Evolutionary conservation across 2,888 invertebrate species (phyloP).

Genomic region (Cryptocheilus praepositus): DNA sequence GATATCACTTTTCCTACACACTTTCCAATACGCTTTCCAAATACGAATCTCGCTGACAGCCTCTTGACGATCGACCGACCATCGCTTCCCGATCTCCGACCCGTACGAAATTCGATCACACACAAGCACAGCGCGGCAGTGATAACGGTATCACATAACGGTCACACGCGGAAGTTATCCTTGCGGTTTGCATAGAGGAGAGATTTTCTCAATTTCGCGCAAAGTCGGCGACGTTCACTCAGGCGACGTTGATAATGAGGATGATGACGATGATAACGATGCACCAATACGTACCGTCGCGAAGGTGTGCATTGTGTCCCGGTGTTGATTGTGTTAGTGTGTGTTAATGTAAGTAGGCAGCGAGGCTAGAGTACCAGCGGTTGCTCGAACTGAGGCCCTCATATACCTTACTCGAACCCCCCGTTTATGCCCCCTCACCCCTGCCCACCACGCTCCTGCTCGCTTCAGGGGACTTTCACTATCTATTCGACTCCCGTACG

Average conservation of each 20-base stretch:
- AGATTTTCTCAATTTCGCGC: background rate
- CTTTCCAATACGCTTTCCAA: no score
- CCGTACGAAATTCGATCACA: no score
- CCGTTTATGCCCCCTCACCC: conserved; percentile 59
- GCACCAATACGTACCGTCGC: conserved; percentile 69
- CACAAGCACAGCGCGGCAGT: no score
- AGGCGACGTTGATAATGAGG: background rate
- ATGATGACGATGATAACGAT: conserved; percentile 28
- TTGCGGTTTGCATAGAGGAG: background rate
- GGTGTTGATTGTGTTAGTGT: conserved; percentile 53
- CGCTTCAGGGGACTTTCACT: conserved; percentile 70
- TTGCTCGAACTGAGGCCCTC: conserved; percentile 72
- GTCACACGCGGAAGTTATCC: conserved; percentile 8
- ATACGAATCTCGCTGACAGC: no score
- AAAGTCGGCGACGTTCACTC: conserved; percentile 27
- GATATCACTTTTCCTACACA: no score
- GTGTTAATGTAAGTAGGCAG: conserved; percentile 67
- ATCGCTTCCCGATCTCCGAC: no score
- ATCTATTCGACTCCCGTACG: conserved; percentile 67
- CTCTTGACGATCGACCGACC: no score
- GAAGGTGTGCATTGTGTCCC: conserved; percentile 66
- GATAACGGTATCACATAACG: background rate
- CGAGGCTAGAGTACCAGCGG: conserved; percentile 72
- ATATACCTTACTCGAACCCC: conserved; percentile 72
- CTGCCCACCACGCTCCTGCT: conserved; percentile 48